phyloP scores from a whole-genome alignment of 2,888 invertebrate genomes.

The Seira sanloemensis region DNA sequence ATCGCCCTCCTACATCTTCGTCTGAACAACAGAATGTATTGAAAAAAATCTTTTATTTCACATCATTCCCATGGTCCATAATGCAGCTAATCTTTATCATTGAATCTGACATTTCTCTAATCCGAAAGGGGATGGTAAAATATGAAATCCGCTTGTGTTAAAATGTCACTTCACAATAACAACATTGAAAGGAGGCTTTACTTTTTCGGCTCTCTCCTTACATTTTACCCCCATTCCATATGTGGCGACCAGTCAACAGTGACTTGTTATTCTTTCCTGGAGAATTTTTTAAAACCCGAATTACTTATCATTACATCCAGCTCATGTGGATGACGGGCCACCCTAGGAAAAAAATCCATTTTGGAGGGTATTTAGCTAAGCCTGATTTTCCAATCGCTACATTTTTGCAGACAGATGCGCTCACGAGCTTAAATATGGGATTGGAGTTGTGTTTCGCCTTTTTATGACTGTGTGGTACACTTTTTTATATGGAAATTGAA shows the following conservation, averaged over 20 bases:
- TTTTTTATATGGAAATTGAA: background rate
- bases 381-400: constrained; percentile 21
- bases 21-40: too few species aligned
- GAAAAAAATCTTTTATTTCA: background rate
- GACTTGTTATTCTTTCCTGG: background rate
- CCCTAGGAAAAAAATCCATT: background rate
- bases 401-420: constrained; percentile 27
- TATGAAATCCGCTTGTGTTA: constrained; percentile 73
- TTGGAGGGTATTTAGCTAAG: constrained; percentile 29
- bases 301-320: background rate
- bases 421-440: background rate
- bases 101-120: constrained; percentile 72
- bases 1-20: background rate
- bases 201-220: constrained; percentile 18
- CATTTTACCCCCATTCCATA: constrained; percentile 19
- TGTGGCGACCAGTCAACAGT: too few species aligned
- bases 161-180: constrained; percentile 71
- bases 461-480: background rate
- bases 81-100: constrained; percentile 72
- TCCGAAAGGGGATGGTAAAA: constrained; percentile 68
- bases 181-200: constrained; percentile 21
- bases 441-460: too few species aligned
- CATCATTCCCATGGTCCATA: constrained; percentile 49
- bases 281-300: background rate
- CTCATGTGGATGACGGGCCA: too few species aligned